phyloP scores from a whole-genome alignment of 2,113 vertebrate species.

The Columbina picui region DNA sequence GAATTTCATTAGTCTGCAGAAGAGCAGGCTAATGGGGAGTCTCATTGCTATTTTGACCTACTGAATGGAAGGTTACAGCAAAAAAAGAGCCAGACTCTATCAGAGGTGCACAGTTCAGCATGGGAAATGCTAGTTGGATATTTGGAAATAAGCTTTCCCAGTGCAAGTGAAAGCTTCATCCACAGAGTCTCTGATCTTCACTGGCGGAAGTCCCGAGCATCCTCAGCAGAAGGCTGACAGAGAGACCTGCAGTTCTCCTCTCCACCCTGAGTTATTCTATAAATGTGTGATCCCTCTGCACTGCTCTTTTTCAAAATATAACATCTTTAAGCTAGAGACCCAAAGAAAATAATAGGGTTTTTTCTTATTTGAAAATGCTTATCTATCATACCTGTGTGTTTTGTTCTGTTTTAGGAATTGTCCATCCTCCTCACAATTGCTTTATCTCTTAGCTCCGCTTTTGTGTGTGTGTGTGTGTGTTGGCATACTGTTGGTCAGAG shows the following conservation, averaged over 20 bases:
- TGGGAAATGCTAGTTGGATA: background rate
- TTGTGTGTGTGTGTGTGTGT: background rate
- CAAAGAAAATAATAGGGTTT: background rate
- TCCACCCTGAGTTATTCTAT: background rate
- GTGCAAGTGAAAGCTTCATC: background rate
- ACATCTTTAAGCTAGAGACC: background rate
- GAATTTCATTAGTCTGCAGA: slow-evolving; percentile 10
- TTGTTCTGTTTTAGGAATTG: background rate
- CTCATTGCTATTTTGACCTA: background rate
- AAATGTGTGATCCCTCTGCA: background rate
- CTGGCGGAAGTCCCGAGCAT: background rate
- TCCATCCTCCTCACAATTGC: background rate
- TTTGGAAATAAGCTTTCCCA: background rate
- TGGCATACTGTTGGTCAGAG: background rate
- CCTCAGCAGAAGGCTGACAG: background rate
- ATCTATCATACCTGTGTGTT: background rate
- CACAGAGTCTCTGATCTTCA: background rate
- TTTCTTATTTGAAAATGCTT: background rate
- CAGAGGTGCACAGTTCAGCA: background rate
- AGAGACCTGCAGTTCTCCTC: background rate
- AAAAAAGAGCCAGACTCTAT: background rate
- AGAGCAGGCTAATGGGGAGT: background rate
- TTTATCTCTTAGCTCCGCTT: background rate
- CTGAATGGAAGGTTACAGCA: background rate
- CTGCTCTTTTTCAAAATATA: background rate